Base-by-base conservation (phyloP, 2,113 vertebrate genomes). In the Lethenteron camtschaticum region DNA sequence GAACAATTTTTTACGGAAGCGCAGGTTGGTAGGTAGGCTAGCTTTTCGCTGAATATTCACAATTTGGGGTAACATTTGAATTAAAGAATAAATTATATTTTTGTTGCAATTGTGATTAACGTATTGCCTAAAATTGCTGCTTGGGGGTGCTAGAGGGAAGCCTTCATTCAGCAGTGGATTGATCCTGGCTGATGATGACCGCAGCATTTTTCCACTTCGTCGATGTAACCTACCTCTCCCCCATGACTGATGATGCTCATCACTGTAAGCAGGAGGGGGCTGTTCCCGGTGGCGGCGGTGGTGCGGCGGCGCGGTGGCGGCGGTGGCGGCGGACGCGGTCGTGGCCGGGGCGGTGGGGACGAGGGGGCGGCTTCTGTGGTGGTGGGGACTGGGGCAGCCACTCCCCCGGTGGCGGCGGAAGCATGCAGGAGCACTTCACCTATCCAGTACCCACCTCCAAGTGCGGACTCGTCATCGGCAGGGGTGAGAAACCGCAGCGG, bases 391-490 rank as follows among this genome's bases (percentile, higher is more conserved):
- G 87, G 81, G 92, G 78, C 16, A 73, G 87, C 72, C 87, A 85
- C 3, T 74, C 86, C 0, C 79, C 85, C 2, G 86, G 86, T 3
- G 86, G 41, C 41, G 41, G 41, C 2, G 41, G 41, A 41, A 41
- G 86, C 2, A 72, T 95, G 77, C 94, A 96, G 80, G 94, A 96
- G 72, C 41, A 41, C 41, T 85, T 96, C 70, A 99, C 91, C 1
- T 99, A 95, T 73, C 87, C 90, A 0, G 89, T 99, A 77, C 90
- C 91, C 1, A 91, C 94, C 0, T 91, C 95, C 75, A 99, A 99
- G 73, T 99, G 94, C 55, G 94, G 94, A n/a, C 87, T 96, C 0
- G 94, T 99, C 74, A 99, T 99, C 56, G 94, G 94, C 71, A 99
- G 95, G 92, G 94, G 94, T 99, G 75, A 75, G 72, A 55, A 58